phyloP scores from a whole-genome alignment of 2,113 vertebrate species.

The Alaudala cheleensis region DNA sequence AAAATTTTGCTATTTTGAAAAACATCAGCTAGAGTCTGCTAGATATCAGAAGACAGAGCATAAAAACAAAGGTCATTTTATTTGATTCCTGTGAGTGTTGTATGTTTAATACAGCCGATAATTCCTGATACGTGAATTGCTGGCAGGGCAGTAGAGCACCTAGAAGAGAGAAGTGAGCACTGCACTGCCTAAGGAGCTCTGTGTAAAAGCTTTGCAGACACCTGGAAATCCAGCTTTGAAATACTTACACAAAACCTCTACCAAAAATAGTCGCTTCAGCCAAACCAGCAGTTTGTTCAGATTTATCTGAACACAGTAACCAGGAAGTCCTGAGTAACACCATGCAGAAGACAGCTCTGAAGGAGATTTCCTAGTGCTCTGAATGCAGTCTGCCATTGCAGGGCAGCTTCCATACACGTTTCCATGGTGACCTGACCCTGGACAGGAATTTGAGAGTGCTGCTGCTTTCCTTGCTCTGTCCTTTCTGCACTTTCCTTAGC shows the following conservation, averaged over 20 bases:
- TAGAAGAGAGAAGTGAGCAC: background rate
- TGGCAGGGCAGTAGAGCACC: background rate
- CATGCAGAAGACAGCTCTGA: background rate
- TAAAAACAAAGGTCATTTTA: background rate
- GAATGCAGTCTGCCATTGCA: background rate
- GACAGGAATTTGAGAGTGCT: background rate
- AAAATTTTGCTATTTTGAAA: background rate
- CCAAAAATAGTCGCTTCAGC: background rate
- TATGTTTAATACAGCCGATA: background rate
- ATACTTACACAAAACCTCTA: background rate
- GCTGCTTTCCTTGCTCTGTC: background rate
- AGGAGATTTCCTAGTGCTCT: background rate
- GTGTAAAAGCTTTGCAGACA: background rate
- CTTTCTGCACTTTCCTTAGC: background rate
- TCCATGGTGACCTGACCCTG: background rate
- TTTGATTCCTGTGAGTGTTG: background rate
- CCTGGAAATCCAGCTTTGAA: background rate
- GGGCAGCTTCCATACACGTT: background rate
- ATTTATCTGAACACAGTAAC: background rate
- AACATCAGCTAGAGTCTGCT: background rate
- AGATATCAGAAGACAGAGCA: background rate
- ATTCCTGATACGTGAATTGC: background rate
- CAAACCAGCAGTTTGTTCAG: background rate
- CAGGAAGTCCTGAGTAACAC: background rate
- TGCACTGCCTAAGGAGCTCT: background rate